Percentiles rank a stretch among this genome's conserved stretches.
Evolutionary conservation across 1,140 invertebrate genomes (phyloP).

Genomic region (Cydia splendana): DNA sequence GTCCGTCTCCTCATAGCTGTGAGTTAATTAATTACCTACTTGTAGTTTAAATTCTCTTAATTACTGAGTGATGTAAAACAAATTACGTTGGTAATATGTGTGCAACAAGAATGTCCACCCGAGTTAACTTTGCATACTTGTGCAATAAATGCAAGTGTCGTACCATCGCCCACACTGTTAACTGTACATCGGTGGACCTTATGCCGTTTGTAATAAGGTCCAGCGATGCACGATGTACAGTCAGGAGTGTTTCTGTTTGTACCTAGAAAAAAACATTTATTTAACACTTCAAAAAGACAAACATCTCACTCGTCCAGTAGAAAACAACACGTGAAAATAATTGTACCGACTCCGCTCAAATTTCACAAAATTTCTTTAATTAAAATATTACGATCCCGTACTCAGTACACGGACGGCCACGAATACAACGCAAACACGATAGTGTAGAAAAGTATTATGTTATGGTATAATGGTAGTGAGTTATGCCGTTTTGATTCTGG

Average conservation of each 20-base stretch:
- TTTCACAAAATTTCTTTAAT: slow-evolving; percentile 29
- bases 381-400: slow-evolving; percentile 27
- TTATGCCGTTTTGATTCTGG: neutral
- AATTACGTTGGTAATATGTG: neutral
- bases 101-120: neutral
- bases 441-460: neutral
- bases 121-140: too few relatives aligned
- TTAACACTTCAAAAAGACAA: neutral
- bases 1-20: neutral
- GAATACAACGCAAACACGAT: neutral
- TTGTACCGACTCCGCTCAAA: neutral
- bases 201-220: too few relatives aligned
- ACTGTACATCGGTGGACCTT: too few relatives aligned
- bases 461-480: neutral
- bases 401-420: neutral
- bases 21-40: neutral
- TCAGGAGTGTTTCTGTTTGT: too few relatives aligned
- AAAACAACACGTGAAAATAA: slow-evolving; percentile 12
- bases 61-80: neutral
- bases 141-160: neutral
- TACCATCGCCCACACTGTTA: too few relatives aligned
- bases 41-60: neutral
- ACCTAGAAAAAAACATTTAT: too few relatives aligned
- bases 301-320: neutral
- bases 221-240: too few relatives aligned